Evolutionary conservation across 2,113 vertebrate species (phyloP).

Genomic region (Rousettus leschenaultii): DNA sequence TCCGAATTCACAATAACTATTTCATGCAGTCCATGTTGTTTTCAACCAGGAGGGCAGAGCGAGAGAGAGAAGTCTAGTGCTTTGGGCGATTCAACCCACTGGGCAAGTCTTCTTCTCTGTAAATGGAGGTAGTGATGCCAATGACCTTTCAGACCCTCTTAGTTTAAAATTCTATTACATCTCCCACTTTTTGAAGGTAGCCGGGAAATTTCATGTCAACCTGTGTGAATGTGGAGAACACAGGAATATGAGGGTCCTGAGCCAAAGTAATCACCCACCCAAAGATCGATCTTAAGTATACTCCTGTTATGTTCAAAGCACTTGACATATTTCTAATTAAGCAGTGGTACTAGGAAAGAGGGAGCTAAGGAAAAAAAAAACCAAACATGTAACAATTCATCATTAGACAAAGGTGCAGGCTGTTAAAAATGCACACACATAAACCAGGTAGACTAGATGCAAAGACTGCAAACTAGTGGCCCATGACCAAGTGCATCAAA

Average conservation of each 20-base stretch:
- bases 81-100: background rate
- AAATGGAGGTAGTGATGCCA: background rate
- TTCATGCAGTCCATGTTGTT: rapidly evolving
- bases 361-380: conserved; percentile 8
- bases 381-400: background rate
- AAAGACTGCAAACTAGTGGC: background rate
- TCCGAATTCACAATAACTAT: background rate
- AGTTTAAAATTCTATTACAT: background rate
- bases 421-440: background rate
- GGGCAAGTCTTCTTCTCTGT: background rate
- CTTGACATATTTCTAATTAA: conserved; percentile 5
- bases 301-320: conserved; percentile 6
- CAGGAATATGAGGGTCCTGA: background rate
- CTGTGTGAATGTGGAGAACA: background rate
- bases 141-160: background rate
- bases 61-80: background rate
- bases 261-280: background rate
- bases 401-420: background rate
- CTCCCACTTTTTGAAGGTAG: background rate
- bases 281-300: background rate
- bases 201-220: background rate
- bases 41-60: background rate
- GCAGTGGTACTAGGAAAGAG: background rate
- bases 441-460: background rate
- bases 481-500: background rate